Conservation (phyloP, 2,113 vertebrate genomes). For the Oreochromis niloticus region DNA sequence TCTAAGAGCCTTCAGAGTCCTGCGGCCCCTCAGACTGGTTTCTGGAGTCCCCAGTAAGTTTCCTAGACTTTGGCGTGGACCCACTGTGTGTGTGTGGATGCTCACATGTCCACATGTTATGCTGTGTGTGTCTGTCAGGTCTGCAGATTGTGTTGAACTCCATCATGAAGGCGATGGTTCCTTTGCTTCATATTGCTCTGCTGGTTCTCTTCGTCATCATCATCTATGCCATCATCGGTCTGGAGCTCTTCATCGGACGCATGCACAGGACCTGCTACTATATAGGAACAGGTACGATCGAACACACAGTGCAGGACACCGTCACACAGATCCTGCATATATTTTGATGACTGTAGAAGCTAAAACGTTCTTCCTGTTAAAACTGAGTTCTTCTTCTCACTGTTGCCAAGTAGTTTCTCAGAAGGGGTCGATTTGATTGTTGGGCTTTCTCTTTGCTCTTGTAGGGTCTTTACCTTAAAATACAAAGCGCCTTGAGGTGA, state of each 20-base stretch:
- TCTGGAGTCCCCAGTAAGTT: constrained; percentile 91
- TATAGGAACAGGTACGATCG: constrained; percentile 67
- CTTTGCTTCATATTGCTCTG: constrained; percentile 88
- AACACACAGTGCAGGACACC: not conserved
- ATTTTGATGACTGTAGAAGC: not conserved
- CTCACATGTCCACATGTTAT: not conserved
- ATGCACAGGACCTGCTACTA: constrained; percentile 94
- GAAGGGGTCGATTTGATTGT: not conserved
- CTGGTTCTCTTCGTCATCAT: constrained; percentile 94
- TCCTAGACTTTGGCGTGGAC: too few relatives aligned
- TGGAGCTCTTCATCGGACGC: constrained; percentile 91
- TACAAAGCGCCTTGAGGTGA: not conserved
- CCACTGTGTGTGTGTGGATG: not conserved
- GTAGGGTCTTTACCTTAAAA: not conserved
- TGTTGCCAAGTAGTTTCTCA: not conserved
- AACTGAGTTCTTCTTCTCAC: not conserved
- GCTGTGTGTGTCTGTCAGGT: constrained; percentile 60
- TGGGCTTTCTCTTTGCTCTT: not conserved
- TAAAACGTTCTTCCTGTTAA: not conserved
- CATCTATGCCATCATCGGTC: constrained; percentile 93
- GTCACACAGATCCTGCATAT: not conserved
- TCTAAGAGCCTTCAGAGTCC: constrained; percentile 86
- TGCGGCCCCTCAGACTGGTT: constrained; percentile 86
- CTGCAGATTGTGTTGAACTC: constrained; percentile 93
- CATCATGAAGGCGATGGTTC: constrained; percentile 94